A percentile compares a stretch with the other conserved stretches of the same genome.
These are phyloP conservation scores for Isotomurus palustris DNA, from an alignment of 2,888 invertebrate genomes.

Conservation along the genomic window DNA sequence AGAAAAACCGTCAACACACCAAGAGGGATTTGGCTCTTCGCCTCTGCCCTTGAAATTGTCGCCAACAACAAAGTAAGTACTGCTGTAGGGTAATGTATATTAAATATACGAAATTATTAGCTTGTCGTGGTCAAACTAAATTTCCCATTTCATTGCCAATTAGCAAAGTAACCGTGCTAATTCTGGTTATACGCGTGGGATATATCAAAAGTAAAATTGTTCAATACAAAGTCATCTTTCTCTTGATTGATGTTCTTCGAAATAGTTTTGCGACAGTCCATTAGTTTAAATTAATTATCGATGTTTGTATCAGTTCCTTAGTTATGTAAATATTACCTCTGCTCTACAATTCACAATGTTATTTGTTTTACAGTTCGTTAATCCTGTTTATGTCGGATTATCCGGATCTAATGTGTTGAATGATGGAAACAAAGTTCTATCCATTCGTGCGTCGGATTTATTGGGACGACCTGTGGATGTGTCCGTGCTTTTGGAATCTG, in stretches of 20 bases:
- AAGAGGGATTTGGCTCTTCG: constrained; percentile 73
- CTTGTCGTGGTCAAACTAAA: neutral
- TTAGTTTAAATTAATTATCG: no score
- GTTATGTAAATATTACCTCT: neutral
- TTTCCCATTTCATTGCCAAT: constrained; percentile 31
- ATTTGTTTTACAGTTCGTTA: constrained; percentile 60
- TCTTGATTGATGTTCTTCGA: no score
- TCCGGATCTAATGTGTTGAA: constrained; percentile 73
- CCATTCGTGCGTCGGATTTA: constrained; percentile 68
- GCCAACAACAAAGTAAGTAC: constrained; percentile 65
- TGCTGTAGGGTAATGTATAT: neutral
- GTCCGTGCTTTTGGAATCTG: constrained; percentile 32
- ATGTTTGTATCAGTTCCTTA: no score
- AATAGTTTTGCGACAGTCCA: no score
- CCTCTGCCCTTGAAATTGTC: constrained; percentile 70
- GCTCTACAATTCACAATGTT: no score
- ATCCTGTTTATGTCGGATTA: constrained; percentile 79
- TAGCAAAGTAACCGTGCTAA: constrained; percentile 28
- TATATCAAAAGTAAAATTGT: constrained; percentile 44
- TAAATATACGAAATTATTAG: no score
- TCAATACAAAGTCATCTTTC: neutral
- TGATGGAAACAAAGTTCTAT: constrained; percentile 65
- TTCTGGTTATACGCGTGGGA: constrained; percentile 52
- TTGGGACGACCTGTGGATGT: constrained; percentile 64
- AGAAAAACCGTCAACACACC: constrained; percentile 82